Evolutionary conservation across 2,113 vertebrate genomes (phyloP).

Genomic region (Zeus faber): DNA sequence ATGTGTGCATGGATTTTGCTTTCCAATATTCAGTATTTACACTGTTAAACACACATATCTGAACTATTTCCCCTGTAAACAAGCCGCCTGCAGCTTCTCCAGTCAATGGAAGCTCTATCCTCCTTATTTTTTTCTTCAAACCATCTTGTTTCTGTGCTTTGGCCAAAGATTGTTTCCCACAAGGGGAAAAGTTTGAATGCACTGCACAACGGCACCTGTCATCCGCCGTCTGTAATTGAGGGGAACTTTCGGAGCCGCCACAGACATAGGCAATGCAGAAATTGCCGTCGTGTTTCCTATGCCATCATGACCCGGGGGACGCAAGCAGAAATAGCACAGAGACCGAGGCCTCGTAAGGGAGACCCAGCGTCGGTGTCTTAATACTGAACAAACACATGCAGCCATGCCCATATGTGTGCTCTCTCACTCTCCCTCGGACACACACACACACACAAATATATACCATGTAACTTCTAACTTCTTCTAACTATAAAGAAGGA

Average conservation of each 20-base stretch:
- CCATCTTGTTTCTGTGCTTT: slow-evolving; percentile 39
- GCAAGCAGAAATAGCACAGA: slow-evolving; percentile 61
- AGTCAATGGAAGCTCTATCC: slow-evolving; percentile 2
- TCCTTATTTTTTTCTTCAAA: slow-evolving; percentile 17
- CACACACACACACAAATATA: too few relatives aligned
- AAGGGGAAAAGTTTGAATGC: slow-evolving; percentile 49
- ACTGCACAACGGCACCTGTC: slow-evolving; percentile 40
- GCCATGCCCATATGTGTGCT: slow-evolving; percentile 34
- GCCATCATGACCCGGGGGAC: slow-evolving; percentile 55
- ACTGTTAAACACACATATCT: too few relatives aligned
- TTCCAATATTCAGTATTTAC: too few relatives aligned
- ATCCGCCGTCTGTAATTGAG: slow-evolving; percentile 50
- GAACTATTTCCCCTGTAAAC: background rate
- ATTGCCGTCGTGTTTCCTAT: slow-evolving; percentile 44
- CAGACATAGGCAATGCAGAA: slow-evolving; percentile 45
- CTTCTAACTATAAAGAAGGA: too few relatives aligned
- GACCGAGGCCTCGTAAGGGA: slow-evolving; percentile 43
- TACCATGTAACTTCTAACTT: too few relatives aligned
- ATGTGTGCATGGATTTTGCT: background rate
- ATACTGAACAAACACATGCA: slow-evolving; percentile 53
- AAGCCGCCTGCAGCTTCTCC: background rate
- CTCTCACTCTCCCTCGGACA: slow-evolving; percentile 1
- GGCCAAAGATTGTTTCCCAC: slow-evolving; percentile 51
- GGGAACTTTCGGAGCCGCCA: slow-evolving; percentile 38
- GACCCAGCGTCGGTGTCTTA: slow-evolving; percentile 53